Percentiles rank a stretch among this genome's conserved stretches.
These are phyloP conservation scores for Condylostylus longicornis DNA, from an alignment of 1,140 invertebrate genomes.

Conservation along the genomic window DNA sequence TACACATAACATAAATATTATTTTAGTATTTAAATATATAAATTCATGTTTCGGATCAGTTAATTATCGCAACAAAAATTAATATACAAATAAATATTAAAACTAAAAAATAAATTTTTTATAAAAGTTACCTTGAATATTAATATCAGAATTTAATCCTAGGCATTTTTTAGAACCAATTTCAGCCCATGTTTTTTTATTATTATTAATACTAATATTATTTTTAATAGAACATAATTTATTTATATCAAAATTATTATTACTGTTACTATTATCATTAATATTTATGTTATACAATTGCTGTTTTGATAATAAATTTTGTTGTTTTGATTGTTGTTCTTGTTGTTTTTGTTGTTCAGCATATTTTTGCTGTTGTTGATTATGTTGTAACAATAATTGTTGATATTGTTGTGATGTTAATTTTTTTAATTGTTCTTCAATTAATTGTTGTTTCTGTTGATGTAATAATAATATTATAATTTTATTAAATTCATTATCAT, in stretches of 20 bases:
- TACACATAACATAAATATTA: too few species aligned
- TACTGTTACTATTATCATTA: conserved; percentile 8
- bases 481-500: too few species aligned
- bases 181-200: background rate
- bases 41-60: too few species aligned
- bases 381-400: conserved; percentile 24
- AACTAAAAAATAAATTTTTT: too few species aligned
- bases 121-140: too few species aligned
- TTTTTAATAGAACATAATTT: background rate
- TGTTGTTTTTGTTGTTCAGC: conserved; percentile 23
- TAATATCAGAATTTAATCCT: too few species aligned
- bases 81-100: too few species aligned
- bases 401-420: conserved; percentile 23
- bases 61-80: too few species aligned
- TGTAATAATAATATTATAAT: background rate
- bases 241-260: conserved; percentile 20
- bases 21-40: too few species aligned
- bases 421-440: background rate
- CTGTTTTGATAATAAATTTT: conserved; percentile 18
- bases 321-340: conserved; percentile 21
- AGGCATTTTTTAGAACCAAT: too few species aligned
- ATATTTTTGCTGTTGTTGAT: conserved; percentile 28
- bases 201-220: background rate
- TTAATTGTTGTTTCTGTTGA: background rate
- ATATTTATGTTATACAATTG: background rate